Percentiles rank a stretch among this genome's conserved stretches.
Conservation (phyloP, 2,888 invertebrate genomes). For the Serrognathus titanus region DNA sequence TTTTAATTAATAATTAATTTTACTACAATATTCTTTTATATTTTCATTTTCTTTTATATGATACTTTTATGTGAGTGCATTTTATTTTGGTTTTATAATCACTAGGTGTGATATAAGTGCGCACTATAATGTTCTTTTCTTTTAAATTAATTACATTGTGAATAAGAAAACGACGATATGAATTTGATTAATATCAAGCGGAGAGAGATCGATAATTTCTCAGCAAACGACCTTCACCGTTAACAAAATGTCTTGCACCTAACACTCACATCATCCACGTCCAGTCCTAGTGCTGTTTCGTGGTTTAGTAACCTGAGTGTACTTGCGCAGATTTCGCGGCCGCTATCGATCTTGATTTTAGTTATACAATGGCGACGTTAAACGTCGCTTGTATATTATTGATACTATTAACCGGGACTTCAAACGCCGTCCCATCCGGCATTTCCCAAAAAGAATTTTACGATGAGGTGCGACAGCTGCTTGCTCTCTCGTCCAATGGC, state of each 20-base stretch:
- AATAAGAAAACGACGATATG: too few relatives aligned
- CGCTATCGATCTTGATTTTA: slow-evolving; percentile 25
- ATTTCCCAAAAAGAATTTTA: slow-evolving; percentile 44
- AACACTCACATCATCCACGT: background rate
- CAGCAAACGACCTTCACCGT: slow-evolving; percentile 2
- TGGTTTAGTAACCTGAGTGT: slow-evolving; percentile 1
- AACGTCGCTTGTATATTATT: slow-evolving; percentile 35
- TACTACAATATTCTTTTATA: too few relatives aligned
- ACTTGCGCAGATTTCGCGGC: slow-evolving; percentile 17
- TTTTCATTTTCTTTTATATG: too few relatives aligned
- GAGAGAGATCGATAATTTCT: background rate
- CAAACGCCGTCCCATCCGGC: slow-evolving; percentile 18
- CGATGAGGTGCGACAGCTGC: slow-evolving; percentile 53
- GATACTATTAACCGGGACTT: slow-evolving; percentile 28
- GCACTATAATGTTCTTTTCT: too few relatives aligned
- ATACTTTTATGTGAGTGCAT: too few relatives aligned
- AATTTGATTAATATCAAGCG: background rate
- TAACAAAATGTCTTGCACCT: background rate
- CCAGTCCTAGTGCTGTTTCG: background rate
- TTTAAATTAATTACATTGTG: too few relatives aligned
- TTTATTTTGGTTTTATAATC: too few relatives aligned
- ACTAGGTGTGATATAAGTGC: too few relatives aligned
- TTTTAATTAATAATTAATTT: too few relatives aligned
- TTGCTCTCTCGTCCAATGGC: slow-evolving; percentile 39
- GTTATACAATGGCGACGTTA: slow-evolving; percentile 39